Evolutionary conservation across 1,140 invertebrate genomes (phyloP), one percentile per base, ranked within the genome.

Genomic region (Eumeta japonica): DNA sequence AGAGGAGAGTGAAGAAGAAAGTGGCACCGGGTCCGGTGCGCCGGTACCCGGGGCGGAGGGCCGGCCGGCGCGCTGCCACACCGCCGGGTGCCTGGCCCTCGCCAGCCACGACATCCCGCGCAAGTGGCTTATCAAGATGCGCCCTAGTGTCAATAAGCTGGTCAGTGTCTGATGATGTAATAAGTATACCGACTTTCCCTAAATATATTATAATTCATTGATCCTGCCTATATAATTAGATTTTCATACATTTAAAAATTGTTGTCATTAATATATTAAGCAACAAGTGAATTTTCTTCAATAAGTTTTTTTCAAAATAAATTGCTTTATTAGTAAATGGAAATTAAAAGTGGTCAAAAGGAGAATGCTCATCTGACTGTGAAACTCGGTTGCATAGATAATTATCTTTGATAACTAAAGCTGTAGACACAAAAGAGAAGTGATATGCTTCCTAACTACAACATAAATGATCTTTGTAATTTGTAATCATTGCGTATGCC

Each of bases 61-160:
- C 29, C 46, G 41, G 27, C 48, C 48, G 18, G 57, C 74, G 0
- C 41, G 55, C n/a, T 86, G 84, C 53, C 79, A 82, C 49, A 80
- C 83, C 1, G 68, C 77, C 28, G 79, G 77, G 11, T 90, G 88
- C 53, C 58, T 58, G n/a, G 75, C 80, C 37, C 64, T 76, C 11
- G 83, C 85, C 0, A 78, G 81, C 14, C 85, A 87, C 62, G 81
- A 83, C 39, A 78, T 90, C 1, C 81, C 87, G 27, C 79, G 87
- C 17, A 89, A 90, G 59, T 89, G 87, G 83, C 80, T 89, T 18
- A 78, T 85, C 18, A 86, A 87, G 64, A 82, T 88, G 60, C 79
- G 84, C 33, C 76, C 80, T 39, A 83, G 79, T 51, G 79, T 90
- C 13, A 83, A 82, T 45, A 85, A 86, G 68, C 79, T 87, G 73